Evolutionary conservation across 1,140 invertebrate species (phyloP).

Genomic region (Polypedilum vanderplanki): DNA sequence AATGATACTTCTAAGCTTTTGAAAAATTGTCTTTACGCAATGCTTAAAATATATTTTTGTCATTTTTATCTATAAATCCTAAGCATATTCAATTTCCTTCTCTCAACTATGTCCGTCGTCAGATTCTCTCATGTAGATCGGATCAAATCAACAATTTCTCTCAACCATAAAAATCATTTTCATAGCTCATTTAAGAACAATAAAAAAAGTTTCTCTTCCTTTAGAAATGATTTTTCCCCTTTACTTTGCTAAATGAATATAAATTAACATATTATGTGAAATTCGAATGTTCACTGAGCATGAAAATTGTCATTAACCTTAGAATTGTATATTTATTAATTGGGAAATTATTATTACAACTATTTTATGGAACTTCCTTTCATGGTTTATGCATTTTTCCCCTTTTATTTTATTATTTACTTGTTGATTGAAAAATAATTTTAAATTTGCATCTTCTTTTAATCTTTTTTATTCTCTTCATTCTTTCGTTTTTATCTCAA

Average conservation of each 20-base stretch:
- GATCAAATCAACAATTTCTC: not conserved
- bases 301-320: conserved; percentile 24
- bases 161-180: conserved; percentile 25
- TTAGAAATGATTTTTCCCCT: too few species aligned
- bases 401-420: too few species aligned
- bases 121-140: not conserved
- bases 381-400: too few species aligned
- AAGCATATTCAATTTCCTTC: conserved; percentile 8
- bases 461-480: not conserved
- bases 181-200: not conserved
- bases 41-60: not conserved
- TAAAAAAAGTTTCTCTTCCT: not conserved
- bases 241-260: too few species aligned
- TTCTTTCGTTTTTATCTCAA: not conserved
- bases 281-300: not conserved
- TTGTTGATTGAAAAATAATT: too few species aligned
- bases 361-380: too few species aligned
- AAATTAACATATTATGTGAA: conserved; percentile 22
- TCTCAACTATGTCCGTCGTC: not conserved
- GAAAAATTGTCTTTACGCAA: not conserved
- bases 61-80: conserved; percentile 1
- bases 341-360: too few species aligned
- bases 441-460: not conserved
- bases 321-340: not conserved
- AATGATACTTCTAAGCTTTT: conserved; percentile 8